Evolutionary conservation across 2,888 invertebrate species (phyloP), one percentile per base, ranked within the genome.

Genomic region (Zaprionus lineosus): DNA sequence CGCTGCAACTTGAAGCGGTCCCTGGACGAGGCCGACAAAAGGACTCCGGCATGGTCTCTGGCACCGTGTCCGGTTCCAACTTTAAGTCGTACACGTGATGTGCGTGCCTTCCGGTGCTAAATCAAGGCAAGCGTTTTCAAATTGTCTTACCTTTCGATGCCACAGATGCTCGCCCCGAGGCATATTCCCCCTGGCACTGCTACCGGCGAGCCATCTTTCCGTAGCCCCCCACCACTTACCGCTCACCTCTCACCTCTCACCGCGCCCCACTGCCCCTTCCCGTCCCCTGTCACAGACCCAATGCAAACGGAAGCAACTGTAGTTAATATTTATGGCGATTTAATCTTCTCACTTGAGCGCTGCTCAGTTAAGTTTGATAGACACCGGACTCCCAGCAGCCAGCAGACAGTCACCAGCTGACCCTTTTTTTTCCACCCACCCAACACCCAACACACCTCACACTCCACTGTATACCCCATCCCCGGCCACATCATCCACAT

Each of bases 31-130:
- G 8, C 2, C n/a, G n/a, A 7, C 3, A 11, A 12, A 36, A 18
- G 34, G 41, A 37, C 33, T 18, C 6, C 14, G 11, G 34, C 15
- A 3, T 15, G 3, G 7, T 11, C 4, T n/a, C 36, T 3, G 12
- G 36, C 16, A n/a, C 11, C 11, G 21, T 19, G 21, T 37, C n/a
- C 36, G 12, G 36, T 24, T 46, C 7, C 36, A 36, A 3, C 16
- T 53, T 28, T 9, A 21, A 36, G 51, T 51, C 52, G 34, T 46
- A 65, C 77, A 72, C 66, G 75, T 75, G 74, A 71, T 74, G 76
- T 86, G 87, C 87, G 87, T 87, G 87, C 70, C 73, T 84, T 87
- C 87, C 87, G 85, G 87, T 72, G 67, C 72, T 87, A 83, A 78
- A 86, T 87, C 74, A 79, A 77, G 82, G 82, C 74, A 70, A 81